Conservation (phyloP, 2,113 vertebrate species). For the Zosterops japonicus region DNA sequence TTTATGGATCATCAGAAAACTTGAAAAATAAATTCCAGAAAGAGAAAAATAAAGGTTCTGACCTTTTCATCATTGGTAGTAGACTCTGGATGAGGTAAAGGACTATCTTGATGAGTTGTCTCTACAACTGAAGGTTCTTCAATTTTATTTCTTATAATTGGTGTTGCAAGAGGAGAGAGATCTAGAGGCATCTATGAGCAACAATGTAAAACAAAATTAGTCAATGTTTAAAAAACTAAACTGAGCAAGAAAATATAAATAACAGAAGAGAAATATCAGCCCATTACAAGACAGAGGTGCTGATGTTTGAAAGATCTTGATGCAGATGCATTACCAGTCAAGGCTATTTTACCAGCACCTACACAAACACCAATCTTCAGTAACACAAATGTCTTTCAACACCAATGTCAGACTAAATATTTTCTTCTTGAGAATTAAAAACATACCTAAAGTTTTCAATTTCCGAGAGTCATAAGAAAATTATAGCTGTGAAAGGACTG, state of each 20-base stretch:
- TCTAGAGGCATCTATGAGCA: slow-evolving; percentile 89
- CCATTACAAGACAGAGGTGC: background rate
- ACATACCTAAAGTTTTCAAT: background rate
- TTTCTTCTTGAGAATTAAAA: background rate
- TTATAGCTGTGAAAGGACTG: background rate
- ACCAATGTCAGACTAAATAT: background rate
- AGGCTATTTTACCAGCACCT: background rate
- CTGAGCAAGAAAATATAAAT: background rate
- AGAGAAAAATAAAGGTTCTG: background rate
- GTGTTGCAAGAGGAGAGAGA: slow-evolving; percentile 94
- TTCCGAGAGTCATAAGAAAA: background rate
- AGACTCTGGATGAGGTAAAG: slow-evolving; percentile 96
- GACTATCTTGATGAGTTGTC: slow-evolving; percentile 90
- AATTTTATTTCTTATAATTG: slow-evolving; percentile 93
- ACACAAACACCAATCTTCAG: background rate
- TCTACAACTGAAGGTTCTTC: slow-evolving; percentile 86
- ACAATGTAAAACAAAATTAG: background rate
- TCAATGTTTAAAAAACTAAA: background rate
- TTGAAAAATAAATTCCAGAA: background rate
- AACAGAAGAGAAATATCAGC: background rate
- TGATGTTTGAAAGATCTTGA: background rate
- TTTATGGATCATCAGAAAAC: background rate
- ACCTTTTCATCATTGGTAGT: slow-evolving; percentile 97
- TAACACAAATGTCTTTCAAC: background rate
- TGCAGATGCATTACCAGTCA: background rate